Conservation (phyloP, 2,113 vertebrate species). For the Oplegnathus fasciatus region DNA sequence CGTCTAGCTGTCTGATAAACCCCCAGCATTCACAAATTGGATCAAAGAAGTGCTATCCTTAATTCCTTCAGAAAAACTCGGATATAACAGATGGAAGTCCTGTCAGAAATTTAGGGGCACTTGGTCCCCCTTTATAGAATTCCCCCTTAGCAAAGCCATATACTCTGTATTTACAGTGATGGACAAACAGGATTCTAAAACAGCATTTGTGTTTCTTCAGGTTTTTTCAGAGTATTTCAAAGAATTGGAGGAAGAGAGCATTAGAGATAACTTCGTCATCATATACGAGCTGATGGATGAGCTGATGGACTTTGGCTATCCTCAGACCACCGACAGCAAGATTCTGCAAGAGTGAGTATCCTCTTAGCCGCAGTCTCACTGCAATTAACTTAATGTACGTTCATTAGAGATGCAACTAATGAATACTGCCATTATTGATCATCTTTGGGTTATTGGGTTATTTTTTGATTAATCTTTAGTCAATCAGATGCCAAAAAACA, state of each 20-base stretch:
- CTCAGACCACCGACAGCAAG: slow-evolving; percentile 99
- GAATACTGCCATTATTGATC: not conserved
- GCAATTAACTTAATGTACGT: not conserved
- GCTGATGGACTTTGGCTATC: slow-evolving; percentile 99
- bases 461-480: not conserved
- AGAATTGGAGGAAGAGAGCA: slow-evolving; percentile 98
- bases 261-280: slow-evolving; percentile 99
- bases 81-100: too few species aligned
- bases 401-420: not conserved
- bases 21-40: too few species aligned
- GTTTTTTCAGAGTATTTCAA: slow-evolving; percentile 99
- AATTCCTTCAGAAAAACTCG: too few species aligned
- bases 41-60: too few species aligned
- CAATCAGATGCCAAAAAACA: not conserved
- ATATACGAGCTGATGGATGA: slow-evolving; percentile 99
- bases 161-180: not conserved
- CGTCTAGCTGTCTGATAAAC: too few species aligned
- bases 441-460: not conserved
- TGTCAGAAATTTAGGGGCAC: too few species aligned
- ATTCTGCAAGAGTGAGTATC: slow-evolving; percentile 97
- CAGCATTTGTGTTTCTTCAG: slow-evolving; percentile 60
- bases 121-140: too few species aligned
- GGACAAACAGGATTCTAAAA: not conserved
- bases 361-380: not conserved
- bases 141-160: not conserved